Evolutionary conservation across 2,888 invertebrate species (phyloP).

Genomic region (Periphyllus acericola): DNA sequence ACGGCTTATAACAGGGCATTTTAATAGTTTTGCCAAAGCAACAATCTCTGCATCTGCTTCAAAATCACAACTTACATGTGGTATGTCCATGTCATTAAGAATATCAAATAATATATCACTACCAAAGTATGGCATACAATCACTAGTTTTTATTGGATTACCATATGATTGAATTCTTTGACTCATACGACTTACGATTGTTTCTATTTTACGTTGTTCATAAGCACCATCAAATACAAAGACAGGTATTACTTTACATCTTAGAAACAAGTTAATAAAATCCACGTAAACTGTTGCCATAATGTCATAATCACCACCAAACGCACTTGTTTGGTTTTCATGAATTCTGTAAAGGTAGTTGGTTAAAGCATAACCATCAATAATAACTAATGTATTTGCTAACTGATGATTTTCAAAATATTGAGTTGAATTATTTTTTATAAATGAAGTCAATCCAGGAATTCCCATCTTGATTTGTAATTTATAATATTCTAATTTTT

Average conservation of each 20-base stretch:
- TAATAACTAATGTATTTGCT: constrained; percentile 76
- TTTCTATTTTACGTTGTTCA: constrained; percentile 77
- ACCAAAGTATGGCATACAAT: constrained; percentile 77
- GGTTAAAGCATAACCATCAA: constrained; percentile 84
- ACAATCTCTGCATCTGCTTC: constrained; percentile 93
- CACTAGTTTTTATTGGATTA: constrained; percentile 40
- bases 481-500: neutral
- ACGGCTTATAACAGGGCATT: constrained; percentile 88
- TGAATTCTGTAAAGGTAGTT: constrained; percentile 76
- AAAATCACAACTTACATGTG: constrained; percentile 79
- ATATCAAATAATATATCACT: constrained; percentile 80
- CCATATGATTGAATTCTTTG: constrained; percentile 68
- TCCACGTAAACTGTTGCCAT: constrained; percentile 74
- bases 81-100: constrained; percentile 74
- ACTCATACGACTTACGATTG: constrained; percentile 72
- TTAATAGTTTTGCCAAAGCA: constrained; percentile 78
- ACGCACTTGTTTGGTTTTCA: constrained; percentile 75
- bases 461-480: constrained; percentile 77
- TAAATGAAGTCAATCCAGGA: constrained; percentile 83
- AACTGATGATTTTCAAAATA: constrained; percentile 75
- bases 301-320: constrained; percentile 87
- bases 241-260: constrained; percentile 78
- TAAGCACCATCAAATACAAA: constrained; percentile 85
- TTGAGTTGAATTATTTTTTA: constrained; percentile 74
- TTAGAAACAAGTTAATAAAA: constrained; percentile 77